Conservation (phyloP, 1,140 invertebrate species). For the Pararge aegeria region DNA sequence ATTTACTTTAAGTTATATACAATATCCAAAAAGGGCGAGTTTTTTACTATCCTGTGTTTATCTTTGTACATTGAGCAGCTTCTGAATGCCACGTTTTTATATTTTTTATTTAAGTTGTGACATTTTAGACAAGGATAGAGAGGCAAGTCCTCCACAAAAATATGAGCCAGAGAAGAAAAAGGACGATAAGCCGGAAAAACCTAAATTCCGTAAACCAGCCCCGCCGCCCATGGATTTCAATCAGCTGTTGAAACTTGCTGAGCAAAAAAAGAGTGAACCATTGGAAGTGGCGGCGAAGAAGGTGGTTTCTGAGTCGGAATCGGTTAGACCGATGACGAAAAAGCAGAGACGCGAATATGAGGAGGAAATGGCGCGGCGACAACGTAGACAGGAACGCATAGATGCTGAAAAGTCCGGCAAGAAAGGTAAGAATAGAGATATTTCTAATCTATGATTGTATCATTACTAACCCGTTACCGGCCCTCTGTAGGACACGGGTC, state of each 20-base stretch:
- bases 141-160: slow-evolving; percentile 59
- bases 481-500: no score
- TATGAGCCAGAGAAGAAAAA: slow-evolving; percentile 76
- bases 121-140: slow-evolving; percentile 38
- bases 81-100: no score
- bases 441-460: no score
- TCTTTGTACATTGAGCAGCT: no score
- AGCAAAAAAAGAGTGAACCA: slow-evolving; percentile 91
- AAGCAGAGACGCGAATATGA: slow-evolving; percentile 88
- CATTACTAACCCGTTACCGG: no score
- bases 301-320: slow-evolving; percentile 80
- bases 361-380: slow-evolving; percentile 77
- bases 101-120: background rate
- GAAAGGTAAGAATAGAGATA: slow-evolving; percentile 38
- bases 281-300: slow-evolving; percentile 82
- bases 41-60: no score
- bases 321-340: slow-evolving; percentile 88
- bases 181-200: slow-evolving; percentile 80
- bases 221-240: slow-evolving; percentile 88
- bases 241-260: slow-evolving; percentile 88
- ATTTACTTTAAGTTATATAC: no score
- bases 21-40: no score
- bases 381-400: slow-evolving; percentile 61
- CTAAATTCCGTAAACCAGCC: slow-evolving; percentile 74
- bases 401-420: slow-evolving; percentile 50